Base-by-base conservation (phyloP, 1,140 invertebrate genomes). In the Galleria mellonella region DNA sequence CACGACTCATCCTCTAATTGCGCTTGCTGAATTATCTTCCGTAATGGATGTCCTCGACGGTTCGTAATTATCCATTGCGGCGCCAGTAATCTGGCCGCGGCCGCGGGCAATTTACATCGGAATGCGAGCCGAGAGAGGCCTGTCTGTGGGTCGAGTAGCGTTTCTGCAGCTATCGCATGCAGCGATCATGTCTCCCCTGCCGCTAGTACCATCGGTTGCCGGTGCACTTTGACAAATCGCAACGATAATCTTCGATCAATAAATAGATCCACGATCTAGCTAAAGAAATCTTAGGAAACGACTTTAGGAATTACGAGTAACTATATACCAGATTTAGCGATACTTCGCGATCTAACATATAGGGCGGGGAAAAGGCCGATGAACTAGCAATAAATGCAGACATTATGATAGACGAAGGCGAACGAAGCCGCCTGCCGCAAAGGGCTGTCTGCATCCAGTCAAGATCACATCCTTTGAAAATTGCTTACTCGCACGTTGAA, bases 1-100 rank as follows among this genome's bases (percentile, higher is more conserved):
- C 62, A 64, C 60, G 64, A 68, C 61, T 63, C 68, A 67, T 69
- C 68, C 55, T 70, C 55, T 77, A 77, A 77, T 77, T 77, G 71
- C 63, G 47, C 50, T 50, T 45, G 64, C 59, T 70, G 62, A 72
- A 71, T 73, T 73, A 77, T 70, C 69, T 70, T 55, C 63, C 51
- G 64, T 72, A 74, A 74, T 71, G 66, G 55, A 63, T 72, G 71
- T 75, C 69, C 64, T 63, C 56, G 51, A 11, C 61, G 51, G 66
- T 66, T 50, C 61, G 67, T 62, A 69, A 74, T 71, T 71, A 72
- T 60, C 59, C 59, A 56, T 47, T 47, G 62, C 62, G 71, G 71
- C 74, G 71, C 69, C 69, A 61, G 57, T 51, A 60, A 67, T 72
- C 57, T 63, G 53, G 59, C 47, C 33, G 53, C 36, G 28, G 55